These are phyloP conservation scores for Sorex fumeus DNA, from an alignment of 2,113 vertebrate genomes.

Conservation along the genomic window DNA sequence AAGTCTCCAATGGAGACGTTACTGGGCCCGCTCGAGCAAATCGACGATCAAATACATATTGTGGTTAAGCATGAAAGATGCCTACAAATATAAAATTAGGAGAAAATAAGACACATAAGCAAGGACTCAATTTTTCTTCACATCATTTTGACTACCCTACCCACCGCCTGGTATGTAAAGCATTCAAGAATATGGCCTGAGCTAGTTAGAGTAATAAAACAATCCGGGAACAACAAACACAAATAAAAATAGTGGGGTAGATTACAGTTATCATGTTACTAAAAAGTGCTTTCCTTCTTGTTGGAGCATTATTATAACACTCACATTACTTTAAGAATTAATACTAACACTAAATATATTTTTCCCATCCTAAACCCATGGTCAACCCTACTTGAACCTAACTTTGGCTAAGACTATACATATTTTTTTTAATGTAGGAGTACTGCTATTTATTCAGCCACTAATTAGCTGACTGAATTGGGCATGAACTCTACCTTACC, in stretches of 20 bases:
- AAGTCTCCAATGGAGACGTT: too few relatives aligned
- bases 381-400: too few relatives aligned
- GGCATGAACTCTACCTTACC: too few relatives aligned
- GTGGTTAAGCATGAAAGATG: not conserved
- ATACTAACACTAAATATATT: not conserved
- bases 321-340: not conserved
- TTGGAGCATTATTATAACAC: not conserved
- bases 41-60: not conserved
- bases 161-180: not conserved
- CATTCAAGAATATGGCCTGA: not conserved
- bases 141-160: not conserved
- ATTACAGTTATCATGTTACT: not conserved
- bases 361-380: not conserved
- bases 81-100: not conserved
- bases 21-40: too few relatives aligned
- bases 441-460: too few relatives aligned
- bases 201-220: not conserved
- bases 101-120: not conserved
- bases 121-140: constrained; percentile 2
- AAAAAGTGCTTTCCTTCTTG: not conserved
- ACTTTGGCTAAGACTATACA: not conserved
- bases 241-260: not conserved
- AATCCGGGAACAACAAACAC: not conserved
- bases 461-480: too few relatives aligned
- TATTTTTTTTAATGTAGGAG: too few relatives aligned